Base-by-base conservation (phyloP, 2,888 invertebrate species). In the Nesidiocoris tenuis region DNA sequence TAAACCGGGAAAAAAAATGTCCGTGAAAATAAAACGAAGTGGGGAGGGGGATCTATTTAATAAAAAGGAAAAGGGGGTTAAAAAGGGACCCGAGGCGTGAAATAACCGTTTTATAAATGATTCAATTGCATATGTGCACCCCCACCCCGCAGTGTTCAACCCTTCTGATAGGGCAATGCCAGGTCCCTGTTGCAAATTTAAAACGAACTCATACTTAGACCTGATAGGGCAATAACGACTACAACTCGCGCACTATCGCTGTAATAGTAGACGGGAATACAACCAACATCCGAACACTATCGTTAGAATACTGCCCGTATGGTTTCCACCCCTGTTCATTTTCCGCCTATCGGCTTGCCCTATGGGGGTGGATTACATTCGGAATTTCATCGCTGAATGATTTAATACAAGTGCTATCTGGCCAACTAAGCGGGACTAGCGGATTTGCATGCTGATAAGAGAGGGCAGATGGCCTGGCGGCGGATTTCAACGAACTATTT, bases 371-470 rank as follows among this genome's bases (percentile, higher is more conserved):
- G 74, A 74, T 74, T 74, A 74, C 74, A 74, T 65, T 56, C 65
- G 74, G 74, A 74, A 74, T 74, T 74, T 74, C 74, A 74, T 74
- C 74, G 65, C 64, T 74, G 74, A 74, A 74, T 74, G 74, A 74
- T 74, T 74, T 74, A 74, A 74, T 74, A 74, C 74, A 54, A 74
- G 74, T 16, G 17, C 25, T 57, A 57, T 59, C 18, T 21, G 61
- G 25, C 19, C 24, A 17, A 23, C 1, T 7, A 2, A 21, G 2
- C 54, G 63, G 56, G 61, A 2, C 7, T 2, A 23, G 12, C 5
- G 61, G 72, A 72, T 72, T 72, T 61, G 72, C 72, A 72, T 72
- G 61, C 72, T 72, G 72, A 72, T 72, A 72, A 56, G 25, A 72
- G 61, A 67, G 22, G 63, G 55, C 72, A 61, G 61, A 61, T 61